A percentile compares a stretch with the other conserved stretches of the same genome.
Evolutionary conservation across 2,113 vertebrate genomes (phyloP).

Genomic region (Ursus arctos): DNA sequence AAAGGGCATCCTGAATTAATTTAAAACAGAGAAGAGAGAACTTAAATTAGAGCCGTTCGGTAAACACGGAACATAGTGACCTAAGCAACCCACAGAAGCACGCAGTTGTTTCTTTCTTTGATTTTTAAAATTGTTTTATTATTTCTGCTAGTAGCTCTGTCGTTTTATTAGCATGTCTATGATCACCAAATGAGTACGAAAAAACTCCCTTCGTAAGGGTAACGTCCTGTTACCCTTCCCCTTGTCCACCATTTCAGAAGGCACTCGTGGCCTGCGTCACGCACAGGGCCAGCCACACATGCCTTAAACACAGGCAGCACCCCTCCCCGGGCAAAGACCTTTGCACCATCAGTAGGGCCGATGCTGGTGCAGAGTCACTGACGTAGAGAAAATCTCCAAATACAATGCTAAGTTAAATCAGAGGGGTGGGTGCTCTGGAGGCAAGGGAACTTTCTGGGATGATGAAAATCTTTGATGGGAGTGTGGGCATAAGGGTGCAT

Average conservation of each 20-base stretch:
- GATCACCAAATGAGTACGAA: background rate
- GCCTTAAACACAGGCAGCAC: rapidly evolving
- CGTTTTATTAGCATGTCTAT: background rate
- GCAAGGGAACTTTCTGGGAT: background rate
- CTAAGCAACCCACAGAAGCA: background rate
- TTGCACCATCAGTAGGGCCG: background rate
- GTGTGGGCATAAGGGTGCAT: background rate
- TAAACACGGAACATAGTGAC: rapidly evolving
- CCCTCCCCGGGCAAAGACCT: background rate
- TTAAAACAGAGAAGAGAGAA: background rate
- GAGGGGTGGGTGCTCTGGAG: background rate
- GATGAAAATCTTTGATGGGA: background rate
- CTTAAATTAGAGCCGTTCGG: background rate
- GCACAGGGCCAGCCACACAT: background rate
- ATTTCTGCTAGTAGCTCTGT: background rate
- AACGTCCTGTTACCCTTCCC: no score
- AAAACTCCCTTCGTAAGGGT: background rate
- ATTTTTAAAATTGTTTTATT: background rate
- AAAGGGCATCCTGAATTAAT: background rate
- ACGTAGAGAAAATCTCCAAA: background rate
- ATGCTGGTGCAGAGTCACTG: rapidly evolving
- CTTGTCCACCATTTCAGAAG: background rate
- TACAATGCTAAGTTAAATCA: rapidly evolving
- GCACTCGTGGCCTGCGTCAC: background rate
- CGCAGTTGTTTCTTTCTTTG: background rate